Conservation (phyloP, 2,888 invertebrate species). For the Chorisops tibialis region DNA sequence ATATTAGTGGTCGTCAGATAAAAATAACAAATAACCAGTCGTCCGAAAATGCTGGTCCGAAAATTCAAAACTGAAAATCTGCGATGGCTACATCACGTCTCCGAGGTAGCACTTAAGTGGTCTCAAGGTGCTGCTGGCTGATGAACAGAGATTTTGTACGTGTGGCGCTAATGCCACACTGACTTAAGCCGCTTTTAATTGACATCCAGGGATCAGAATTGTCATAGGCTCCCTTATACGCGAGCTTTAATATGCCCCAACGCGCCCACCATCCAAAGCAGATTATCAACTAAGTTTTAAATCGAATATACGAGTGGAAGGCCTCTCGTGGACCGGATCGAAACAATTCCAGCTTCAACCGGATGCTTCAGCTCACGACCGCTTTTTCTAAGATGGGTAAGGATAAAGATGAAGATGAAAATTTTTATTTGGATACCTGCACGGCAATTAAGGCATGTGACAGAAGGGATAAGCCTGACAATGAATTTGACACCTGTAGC, state of each 20-base stretch:
- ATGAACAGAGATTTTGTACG: conserved; percentile 7
- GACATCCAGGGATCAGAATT: conserved; percentile 28
- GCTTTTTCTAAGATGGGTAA: neutral
- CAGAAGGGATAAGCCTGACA: conserved; percentile 23
- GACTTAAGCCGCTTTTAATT: conserved; percentile 32
- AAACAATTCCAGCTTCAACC: neutral
- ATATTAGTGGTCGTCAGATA: no score
- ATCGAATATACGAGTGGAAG: conserved; percentile 2
- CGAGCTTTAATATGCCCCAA: conserved; percentile 24
- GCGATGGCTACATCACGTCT: no score
- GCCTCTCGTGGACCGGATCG: neutral
- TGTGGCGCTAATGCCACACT: conserved; percentile 31
- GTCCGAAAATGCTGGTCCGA: no score
- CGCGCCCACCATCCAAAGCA: conserved; percentile 24
- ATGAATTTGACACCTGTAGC: conserved; percentile 22
- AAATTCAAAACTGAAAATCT: no score
- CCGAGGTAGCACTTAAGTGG: no score
- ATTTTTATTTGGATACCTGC: conserved; percentile 22
- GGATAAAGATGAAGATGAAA: conserved; percentile 10
- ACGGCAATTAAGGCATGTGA: conserved; percentile 18
- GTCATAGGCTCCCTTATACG: conserved; percentile 26
- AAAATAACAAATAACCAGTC: no score
- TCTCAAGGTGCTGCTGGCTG: no score
- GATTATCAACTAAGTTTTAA: conserved; percentile 17
- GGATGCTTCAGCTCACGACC: conserved; percentile 4